Evolutionary conservation across 1,140 invertebrate species (phyloP), one percentile per base, ranked within the genome.

Genomic region (Heliconius himera): DNA sequence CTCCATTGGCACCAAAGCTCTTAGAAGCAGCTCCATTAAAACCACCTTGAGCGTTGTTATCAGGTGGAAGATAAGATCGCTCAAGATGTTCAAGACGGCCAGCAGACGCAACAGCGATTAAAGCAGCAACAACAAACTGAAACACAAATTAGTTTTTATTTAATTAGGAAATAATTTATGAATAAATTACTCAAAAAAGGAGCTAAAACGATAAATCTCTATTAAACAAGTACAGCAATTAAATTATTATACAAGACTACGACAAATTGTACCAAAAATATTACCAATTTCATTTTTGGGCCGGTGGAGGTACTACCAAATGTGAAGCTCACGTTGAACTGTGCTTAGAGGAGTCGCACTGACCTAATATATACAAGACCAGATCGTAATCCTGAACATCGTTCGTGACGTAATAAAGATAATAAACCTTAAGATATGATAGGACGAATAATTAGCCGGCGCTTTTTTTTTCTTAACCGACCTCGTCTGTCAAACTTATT

Each of bases 201-300:
- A 66, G 56, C 22, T 29, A 13, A 66, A 26, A 66, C 11, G 11
- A 66, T 66, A 66, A 66, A 66, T 26, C 22, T 66, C 11, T 60
- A 60, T n/a, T 13, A 29, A 29, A 66, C 3, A 66, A 66, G 9
- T 20, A 56, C n/a, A 56, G 54, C 3, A 56, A 56, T 56, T 22
- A 22, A 9, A 22, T 66, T 29, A 13, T 3, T 29, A 6, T 71
- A 71, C 18, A 18, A 38, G 29, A 38, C 70, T 71, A 71, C 1
- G 1, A 70, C 18, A 71, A 71, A 71, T 38, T 8, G 70, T 38
- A 26, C 22, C 60, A 66, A 66, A 66, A 60, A 73, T 72, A 54
- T 93, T 94, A 94, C 92, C 92, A 92, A 85, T 92, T 94, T 93
- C 92, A 94, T 94, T 84, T 88, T 91, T 70, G 71, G 73, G 49